Evolutionary conservation across 2,888 invertebrate genomes (phyloP).

Genomic region (Plagodis pulveraria): DNA sequence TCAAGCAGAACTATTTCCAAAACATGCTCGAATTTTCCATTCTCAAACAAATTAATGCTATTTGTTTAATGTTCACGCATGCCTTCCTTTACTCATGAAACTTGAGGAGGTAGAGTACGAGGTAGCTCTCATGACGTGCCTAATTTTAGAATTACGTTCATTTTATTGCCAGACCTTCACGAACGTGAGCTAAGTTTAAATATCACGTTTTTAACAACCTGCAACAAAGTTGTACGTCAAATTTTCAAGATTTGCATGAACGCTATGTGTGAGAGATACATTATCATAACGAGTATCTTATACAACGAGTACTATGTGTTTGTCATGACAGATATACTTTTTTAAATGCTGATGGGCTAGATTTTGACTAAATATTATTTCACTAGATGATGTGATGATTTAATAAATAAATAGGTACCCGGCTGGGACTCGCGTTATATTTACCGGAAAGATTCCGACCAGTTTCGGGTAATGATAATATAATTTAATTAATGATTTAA

Average conservation of each 20-base stretch:
- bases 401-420: too few relatives aligned
- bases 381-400: too few relatives aligned
- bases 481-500: too few relatives aligned
- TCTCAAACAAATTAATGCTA: constrained; percentile 34
- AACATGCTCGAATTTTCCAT: constrained; percentile 24
- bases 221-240: background rate
- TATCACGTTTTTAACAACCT: background rate
- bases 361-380: too few relatives aligned
- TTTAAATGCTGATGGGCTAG: too few relatives aligned
- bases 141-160: constrained; percentile 16
- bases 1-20: constrained; percentile 8
- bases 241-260: background rate
- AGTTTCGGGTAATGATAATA: too few relatives aligned
- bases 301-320: too few relatives aligned
- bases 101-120: constrained; percentile 1
- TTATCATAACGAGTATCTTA: too few relatives aligned
- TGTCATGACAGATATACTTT: too few relatives aligned
- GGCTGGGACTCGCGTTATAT: too few relatives aligned
- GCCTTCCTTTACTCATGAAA: constrained; percentile 25
- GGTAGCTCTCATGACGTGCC: constrained; percentile 5
- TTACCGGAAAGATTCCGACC: too few relatives aligned
- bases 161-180: constrained; percentile 16
- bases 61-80: constrained; percentile 36
- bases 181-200: constrained; percentile 15
- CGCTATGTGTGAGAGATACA: too few relatives aligned